Evolutionary conservation across 2,797 vertebrate genomes (phyloP), one percentile per base, ranked within the genome.

Genomic region (Pangasius sanitwongsei): DNA sequence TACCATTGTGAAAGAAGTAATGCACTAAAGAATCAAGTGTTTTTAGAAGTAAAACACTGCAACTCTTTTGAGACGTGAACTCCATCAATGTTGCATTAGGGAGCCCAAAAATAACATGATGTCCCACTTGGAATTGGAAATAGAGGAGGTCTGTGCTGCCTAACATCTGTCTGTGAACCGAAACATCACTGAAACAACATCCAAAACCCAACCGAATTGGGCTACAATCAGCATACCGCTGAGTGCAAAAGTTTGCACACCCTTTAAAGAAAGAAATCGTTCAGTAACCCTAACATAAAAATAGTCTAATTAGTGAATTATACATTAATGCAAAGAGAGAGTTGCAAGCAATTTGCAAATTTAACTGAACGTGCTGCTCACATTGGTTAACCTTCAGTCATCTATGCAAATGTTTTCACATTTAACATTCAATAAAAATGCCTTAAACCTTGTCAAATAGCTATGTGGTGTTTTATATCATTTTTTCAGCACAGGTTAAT

Each of bases 51-150:
- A 25, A 82, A 82, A 61, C 31, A 37, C 4, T 6, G 80, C 63
- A 88, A 92, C 90, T 90, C 85, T 84, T 90, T 59, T 87, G 83
- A 94, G 92, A 93, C 90, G 91, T 92, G 91, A 95, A 90, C 89
- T 92, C 93, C 82, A 95, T 96, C 91, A 96, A 97, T 96, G 93
- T 95, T 95, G 91, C 91, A 96, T 96, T 93, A 95, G 91, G 90
- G 91, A 57, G 88, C 85, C 93, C 92, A 83, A 92, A 95, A 96
- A 96, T 95, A 96, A 94, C 95, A 93, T 91, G 88, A 92, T 89
- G 82, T 87, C 90, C 85, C 90, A 75, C 91, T 93, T 92, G 88
- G 63, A 91, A 89, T 88, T 87, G 83, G 91, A 93, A 92, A 93
- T 93, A 94, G 88, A 92, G 91, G 93, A 93, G 92, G 93, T 94